phyloP scores from a whole-genome alignment of 2,888 invertebrate species.

The Acholoe squamosa region DNA sequence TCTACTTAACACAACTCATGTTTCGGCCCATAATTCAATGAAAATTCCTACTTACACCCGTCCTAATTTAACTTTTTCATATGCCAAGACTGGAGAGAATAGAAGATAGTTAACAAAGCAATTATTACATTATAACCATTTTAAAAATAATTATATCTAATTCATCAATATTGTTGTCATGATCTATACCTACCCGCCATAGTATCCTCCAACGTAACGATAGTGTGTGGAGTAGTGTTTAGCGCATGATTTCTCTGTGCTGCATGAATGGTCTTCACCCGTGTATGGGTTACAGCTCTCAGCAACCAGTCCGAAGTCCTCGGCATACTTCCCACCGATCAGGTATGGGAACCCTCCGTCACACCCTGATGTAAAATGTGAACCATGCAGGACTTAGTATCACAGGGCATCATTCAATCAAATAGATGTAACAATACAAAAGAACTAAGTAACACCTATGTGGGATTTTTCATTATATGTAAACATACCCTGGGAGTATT shows the following conservation, averaged over 20 bases:
- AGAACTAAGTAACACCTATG: too few relatives aligned
- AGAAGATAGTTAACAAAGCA: too few relatives aligned
- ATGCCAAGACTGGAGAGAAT: too few relatives aligned
- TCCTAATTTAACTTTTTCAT: too few relatives aligned
- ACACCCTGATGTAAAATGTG: conserved; percentile 74
- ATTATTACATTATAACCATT: too few relatives aligned
- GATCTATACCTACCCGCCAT: conserved; percentile 82
- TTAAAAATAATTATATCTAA: too few relatives aligned
- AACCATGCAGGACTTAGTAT: neutral
- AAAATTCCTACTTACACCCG: too few relatives aligned
- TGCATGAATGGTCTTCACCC: conserved; percentile 81
- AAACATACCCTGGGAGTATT: conserved; percentile 84
- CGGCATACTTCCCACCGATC: conserved; percentile 82
- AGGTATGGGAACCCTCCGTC: conserved; percentile 82
- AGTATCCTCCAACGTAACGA: conserved; percentile 85
- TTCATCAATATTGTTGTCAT: neutral
- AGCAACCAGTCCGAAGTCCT: conserved; percentile 84
- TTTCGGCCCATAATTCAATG: too few relatives aligned
- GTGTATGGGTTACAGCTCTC: conserved; percentile 84
- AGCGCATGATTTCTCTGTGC: conserved; percentile 78
- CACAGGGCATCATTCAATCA: neutral
- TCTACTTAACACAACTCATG: neutral
- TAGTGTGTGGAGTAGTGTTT: conserved; percentile 84
- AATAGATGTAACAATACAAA: too few relatives aligned
- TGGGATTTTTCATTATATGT: neutral